Percentiles rank a stretch among this genome's conserved stretches.
Evolutionary conservation across 2,888 invertebrate genomes (phyloP).

Genomic region (Artemia sinica): DNA sequence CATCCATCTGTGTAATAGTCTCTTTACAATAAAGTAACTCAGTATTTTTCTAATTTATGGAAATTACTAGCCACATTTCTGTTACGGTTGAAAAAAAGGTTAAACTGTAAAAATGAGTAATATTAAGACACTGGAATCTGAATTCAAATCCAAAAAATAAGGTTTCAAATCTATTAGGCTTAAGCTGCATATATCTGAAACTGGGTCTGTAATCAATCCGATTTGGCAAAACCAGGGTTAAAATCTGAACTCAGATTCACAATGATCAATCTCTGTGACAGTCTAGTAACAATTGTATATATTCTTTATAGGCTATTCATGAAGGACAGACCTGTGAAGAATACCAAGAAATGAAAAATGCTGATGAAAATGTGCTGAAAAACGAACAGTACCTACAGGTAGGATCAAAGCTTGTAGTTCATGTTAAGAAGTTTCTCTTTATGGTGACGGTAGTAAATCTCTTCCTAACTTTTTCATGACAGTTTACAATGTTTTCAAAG

Average conservation of each 20-base stretch:
- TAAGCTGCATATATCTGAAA: conserved; percentile 1
- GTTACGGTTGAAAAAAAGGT: too few relatives aligned
- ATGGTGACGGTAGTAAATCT: background rate
- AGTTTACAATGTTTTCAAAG: background rate
- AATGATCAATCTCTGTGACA: too few relatives aligned
- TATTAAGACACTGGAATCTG: too few relatives aligned
- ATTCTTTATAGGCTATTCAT: conserved; percentile 47
- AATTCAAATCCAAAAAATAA: conserved; percentile 21
- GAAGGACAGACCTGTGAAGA: conserved; percentile 59
- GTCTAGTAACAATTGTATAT: conserved; percentile 12
- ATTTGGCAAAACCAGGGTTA: too few relatives aligned
- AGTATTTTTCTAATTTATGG: too few relatives aligned
- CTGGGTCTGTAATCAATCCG: too few relatives aligned
- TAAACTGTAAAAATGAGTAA: too few relatives aligned
- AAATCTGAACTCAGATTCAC: too few relatives aligned
- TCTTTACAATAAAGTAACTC: too few relatives aligned
- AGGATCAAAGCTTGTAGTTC: conserved; percentile 48
- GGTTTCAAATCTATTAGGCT: conserved; percentile 15
- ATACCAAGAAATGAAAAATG: conserved; percentile 43
- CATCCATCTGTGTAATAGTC: too few relatives aligned
- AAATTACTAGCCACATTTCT: too few relatives aligned
- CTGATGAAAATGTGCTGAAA: background rate
- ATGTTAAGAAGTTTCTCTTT: conserved; percentile 32
- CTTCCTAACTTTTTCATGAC: background rate
- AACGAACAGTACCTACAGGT: conserved; percentile 3